phyloP scores from a whole-genome alignment of 2,797 vertebrate species.

The Streptopelia turtur region DNA sequence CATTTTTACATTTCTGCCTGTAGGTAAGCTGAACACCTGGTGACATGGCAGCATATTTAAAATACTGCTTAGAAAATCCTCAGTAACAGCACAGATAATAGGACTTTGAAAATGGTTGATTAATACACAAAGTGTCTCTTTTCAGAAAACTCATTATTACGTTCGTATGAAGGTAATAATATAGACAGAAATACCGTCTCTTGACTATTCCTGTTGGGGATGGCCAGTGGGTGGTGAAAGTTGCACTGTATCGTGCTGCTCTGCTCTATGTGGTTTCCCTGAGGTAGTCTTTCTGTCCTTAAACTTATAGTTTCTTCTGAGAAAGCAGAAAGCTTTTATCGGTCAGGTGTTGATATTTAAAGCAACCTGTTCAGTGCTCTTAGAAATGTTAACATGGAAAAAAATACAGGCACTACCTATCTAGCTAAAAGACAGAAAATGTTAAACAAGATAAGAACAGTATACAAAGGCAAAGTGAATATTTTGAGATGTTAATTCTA shows the following conservation, averaged over 20 bases:
- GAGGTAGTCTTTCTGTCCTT: not conserved
- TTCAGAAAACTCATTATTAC: not conserved
- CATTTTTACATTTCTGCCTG: constrained; percentile 52
- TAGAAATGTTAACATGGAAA: not conserved
- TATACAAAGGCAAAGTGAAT: not conserved
- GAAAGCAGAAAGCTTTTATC: constrained; percentile 3
- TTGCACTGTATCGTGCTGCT: not conserved
- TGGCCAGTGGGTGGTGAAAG: not conserved
- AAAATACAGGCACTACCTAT: not conserved
- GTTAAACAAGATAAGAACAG: not conserved
- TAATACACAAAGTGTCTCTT: not conserved
- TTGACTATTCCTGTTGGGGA: not conserved
- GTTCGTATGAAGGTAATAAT: not conserved
- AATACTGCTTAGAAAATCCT: constrained; percentile 2
- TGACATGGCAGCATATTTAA: constrained; percentile 16
- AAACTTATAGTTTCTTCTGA: not conserved
- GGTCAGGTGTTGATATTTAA: not conserved
- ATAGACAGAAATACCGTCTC: not conserved
- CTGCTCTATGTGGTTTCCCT: not conserved
- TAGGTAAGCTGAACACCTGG: constrained; percentile 60
- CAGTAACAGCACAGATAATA: not conserved
- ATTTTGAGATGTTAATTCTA: not conserved
- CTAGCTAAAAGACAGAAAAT: not conserved
- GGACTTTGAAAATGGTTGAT: not conserved
- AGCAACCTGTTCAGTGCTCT: not conserved